phyloP scores from a whole-genome alignment of 2,113 vertebrate genomes.

The Piprites chloris region DNA sequence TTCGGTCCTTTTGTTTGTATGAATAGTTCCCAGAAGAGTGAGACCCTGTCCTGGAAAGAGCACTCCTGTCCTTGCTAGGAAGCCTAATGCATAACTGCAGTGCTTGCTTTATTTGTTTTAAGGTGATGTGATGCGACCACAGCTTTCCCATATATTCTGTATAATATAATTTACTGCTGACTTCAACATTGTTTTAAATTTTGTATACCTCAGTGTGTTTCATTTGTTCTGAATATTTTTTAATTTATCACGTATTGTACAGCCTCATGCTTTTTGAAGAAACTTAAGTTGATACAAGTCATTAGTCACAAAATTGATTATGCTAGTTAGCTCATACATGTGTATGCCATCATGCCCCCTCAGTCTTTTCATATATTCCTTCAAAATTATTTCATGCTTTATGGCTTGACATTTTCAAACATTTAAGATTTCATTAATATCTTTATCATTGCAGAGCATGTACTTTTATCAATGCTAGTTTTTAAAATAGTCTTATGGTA shows the following conservation, averaged over 20 bases:
- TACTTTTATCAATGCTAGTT: neutral
- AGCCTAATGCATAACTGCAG: neutral
- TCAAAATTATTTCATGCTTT: neutral
- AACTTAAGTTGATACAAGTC: neutral
- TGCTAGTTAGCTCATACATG: neutral
- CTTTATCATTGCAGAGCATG: neutral
- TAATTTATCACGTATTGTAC: neutral
- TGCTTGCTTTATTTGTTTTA: neutral
- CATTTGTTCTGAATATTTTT: neutral
- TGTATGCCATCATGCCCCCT: neutral
- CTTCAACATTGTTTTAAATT: neutral
- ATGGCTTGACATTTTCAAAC: neutral
- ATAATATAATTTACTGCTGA: neutral
- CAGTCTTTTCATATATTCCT: neutral
- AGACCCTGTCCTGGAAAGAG: neutral
- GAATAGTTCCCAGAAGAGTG: neutral
- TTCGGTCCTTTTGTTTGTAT: neutral
- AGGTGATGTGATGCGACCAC: neutral
- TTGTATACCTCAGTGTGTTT: neutral
- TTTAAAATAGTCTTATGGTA: neutral
- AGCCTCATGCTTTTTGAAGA: neutral
- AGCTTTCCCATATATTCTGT: neutral
- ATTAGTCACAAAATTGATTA: neutral
- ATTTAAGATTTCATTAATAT: neutral
- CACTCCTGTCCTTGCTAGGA: neutral